Conservation (phyloP, 2,113 vertebrate genomes). For the Dicrurus megarhynchus region DNA sequence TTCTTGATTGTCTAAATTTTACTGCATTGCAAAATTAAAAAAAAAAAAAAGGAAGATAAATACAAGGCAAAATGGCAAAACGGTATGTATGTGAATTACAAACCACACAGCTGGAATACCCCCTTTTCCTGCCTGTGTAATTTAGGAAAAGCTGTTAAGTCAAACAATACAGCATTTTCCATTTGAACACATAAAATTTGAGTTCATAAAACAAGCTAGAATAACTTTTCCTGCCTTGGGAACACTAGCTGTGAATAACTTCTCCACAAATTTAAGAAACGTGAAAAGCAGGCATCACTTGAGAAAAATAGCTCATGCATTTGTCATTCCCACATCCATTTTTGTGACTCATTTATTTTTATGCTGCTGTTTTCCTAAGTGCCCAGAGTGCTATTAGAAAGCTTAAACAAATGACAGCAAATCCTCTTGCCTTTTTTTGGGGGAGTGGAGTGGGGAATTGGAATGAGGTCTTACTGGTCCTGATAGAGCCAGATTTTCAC, state of each 20-base stretch:
- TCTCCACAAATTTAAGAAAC: neutral
- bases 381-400: neutral
- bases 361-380: neutral
- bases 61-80: neutral
- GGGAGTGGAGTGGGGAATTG: neutral
- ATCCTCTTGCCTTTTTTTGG: neutral
- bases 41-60: neutral
- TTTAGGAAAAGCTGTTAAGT: neutral
- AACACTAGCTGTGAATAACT: conserved; percentile 3
- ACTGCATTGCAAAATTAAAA: neutral
- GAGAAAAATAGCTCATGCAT: neutral
- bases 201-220: neutral
- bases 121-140: neutral
- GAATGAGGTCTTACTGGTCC: neutral
- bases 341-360: conserved; percentile 34
- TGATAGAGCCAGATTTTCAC: neutral
- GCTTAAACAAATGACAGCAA: neutral
- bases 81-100: neutral
- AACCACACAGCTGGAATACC: neutral
- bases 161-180: conserved; percentile 13
- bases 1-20: neutral
- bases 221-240: neutral
- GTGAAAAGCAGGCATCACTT: neutral
- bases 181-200: neutral
- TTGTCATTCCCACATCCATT: conserved; percentile 34